Percentiles rank a stretch among this genome's conserved stretches.
phyloP scores from a whole-genome alignment of 2,797 vertebrate genomes.

The Sebastes minor region DNA sequence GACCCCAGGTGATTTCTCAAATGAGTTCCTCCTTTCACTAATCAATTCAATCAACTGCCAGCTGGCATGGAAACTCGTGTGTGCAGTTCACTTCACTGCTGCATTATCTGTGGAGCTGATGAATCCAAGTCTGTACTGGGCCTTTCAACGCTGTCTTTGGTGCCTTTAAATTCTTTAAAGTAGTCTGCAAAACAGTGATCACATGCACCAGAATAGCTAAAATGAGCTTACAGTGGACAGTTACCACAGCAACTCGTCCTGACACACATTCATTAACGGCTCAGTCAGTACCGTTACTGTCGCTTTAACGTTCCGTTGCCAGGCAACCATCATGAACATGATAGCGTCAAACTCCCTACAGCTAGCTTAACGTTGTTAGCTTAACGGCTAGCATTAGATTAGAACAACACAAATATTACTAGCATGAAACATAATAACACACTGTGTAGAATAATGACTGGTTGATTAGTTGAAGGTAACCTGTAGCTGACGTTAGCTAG shows the following conservation, averaged over 20 bases:
- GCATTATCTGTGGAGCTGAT: neutral
- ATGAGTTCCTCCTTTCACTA: neutral
- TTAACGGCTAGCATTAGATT: neutral
- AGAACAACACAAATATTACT: neutral
- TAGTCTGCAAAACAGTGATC: too few relatives aligned
- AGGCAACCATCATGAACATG: constrained; percentile 54
- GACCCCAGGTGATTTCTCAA: neutral
- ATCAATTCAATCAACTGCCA: too few relatives aligned
- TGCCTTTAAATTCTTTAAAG: neutral
- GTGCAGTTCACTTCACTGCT: neutral
- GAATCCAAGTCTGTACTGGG: neutral
- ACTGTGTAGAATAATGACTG: accelerated
- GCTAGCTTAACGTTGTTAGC: neutral
- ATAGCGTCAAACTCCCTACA: constrained; percentile 18
- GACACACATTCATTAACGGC: neutral
- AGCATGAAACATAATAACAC: too few relatives aligned
- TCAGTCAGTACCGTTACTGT: constrained; percentile 3
- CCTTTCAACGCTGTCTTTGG: neutral
- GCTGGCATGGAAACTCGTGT: neutral
- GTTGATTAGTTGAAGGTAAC: neutral
- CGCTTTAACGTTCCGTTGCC: constrained; percentile 70
- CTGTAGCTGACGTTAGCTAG: neutral
- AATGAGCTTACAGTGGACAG: accelerated
- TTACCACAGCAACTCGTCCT: too few relatives aligned
- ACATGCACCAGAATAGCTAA: too few relatives aligned